These are phyloP conservation scores for Vidua macroura DNA, from an alignment of 2,113 vertebrate species.

Conservation along the genomic window DNA sequence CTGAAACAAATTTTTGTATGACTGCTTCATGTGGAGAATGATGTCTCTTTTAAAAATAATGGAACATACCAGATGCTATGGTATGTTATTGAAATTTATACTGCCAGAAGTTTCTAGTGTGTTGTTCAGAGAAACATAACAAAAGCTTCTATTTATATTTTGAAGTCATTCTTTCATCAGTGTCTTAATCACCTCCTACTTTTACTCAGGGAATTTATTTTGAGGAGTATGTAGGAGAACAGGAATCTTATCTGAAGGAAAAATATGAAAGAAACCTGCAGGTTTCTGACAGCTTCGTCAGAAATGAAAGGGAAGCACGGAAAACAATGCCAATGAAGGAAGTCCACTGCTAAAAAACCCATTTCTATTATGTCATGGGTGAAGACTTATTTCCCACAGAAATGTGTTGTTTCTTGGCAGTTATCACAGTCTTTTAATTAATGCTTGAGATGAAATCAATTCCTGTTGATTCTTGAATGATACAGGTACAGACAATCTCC, in stretches of 20 bases:
- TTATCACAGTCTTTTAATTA: not conserved
- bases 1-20: not conserved
- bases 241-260: not conserved
- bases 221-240: not conserved
- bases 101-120: not conserved
- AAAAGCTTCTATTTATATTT: constrained; percentile 1
- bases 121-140: not conserved
- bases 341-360: not conserved
- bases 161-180: not conserved
- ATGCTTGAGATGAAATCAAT: not conserved
- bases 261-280: not conserved
- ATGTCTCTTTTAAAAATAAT: not conserved
- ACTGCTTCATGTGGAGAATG: not conserved
- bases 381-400: not conserved
- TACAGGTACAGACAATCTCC: not conserved
- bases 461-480: not conserved
- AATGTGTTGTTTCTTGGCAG: not conserved
- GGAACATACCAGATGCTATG: not conserved
- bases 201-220: not conserved
- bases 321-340: not conserved
- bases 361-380: not conserved
- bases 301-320: not conserved
- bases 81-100: not conserved
- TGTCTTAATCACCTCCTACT: not conserved
- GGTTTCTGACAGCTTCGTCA: not conserved